Base-by-base conservation (phyloP, 1,140 invertebrate genomes). In the Cheumatopsyche charites region DNA sequence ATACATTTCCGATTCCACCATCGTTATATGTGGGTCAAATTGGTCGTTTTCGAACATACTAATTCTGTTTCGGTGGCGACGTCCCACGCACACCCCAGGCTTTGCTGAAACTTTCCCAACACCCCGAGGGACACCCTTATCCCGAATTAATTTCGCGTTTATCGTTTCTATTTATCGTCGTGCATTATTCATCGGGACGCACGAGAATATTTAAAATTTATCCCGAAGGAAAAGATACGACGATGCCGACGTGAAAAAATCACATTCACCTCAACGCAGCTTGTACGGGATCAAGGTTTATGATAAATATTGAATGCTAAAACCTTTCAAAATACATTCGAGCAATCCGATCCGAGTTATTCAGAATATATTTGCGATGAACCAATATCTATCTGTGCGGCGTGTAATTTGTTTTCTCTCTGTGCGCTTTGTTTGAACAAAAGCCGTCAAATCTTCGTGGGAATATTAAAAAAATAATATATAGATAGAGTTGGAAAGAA, bases 141-240 rank as follows among this genome's bases (percentile, higher is more conserved):
- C 21, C 23, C 55, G 55, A 58, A 58, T 58, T 58, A 58, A 58
- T 58, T 58, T 58, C 55, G 55, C 55, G 55, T 58, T 58, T 58
- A 58, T 58, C 55, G 55, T 58, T 58, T 58, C 55, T 58, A 58
- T 58, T 58, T 58, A 58, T 58, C 23, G 55, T 58, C 21, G 55
- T 58, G 23, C 55, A 58, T 58, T 58, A 58, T 58, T 58, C 55
- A 58, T 58, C 17, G 23, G 21, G 23, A 26, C 23, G 19, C 55
- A 23, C 9, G 55, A 5, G 55, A 58, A 58, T 58, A 58, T 52
- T 52, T 52, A 58, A 58, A 23, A 26, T 58, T 58, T 58, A 58
- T 58, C 17, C 55, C 9, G 23, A 3, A 4, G 29, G 9, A 9
- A 36, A 9, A 36, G 29, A 36, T 36, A 36, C 29, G 29, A 9